Base-by-base conservation (phyloP, 2,113 vertebrate genomes). In the Panthera leo region DNA sequence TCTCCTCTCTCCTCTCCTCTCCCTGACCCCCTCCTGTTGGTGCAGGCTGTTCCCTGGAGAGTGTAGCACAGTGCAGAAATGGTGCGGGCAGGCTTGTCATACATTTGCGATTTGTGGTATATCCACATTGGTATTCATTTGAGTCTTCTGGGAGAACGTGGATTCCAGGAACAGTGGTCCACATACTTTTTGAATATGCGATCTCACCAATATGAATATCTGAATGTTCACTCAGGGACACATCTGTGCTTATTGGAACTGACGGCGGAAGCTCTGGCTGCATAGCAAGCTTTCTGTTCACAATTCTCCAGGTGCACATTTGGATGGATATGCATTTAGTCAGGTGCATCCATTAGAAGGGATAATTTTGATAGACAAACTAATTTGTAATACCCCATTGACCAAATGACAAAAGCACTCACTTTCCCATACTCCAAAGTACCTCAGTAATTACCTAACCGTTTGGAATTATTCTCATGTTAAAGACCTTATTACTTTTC, bases 341-440 rank as follows among this genome's bases (percentile, higher is more conserved):
- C 31, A 91, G 53, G 51, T 73, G 78, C 42, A n/a, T 80, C 70
- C 21, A 23, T 89, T 51, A 95, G 42, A 42, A 58, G 27, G 84
- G 73, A 65, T 84, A 31, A 45, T 96, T 95, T 89, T 97, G 88
- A 96, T 63, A 84, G 89, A 45, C 34, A 93, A 51, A 73, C 27
- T 67, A 85, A 34, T 94, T 95, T 87, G 70, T 94, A 55, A 87
- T 94, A 75, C 12, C 2, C 45, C 18, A 53, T 63, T 94, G 85
- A 84, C 55, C 68, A 97, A 85, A 87, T 92, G 76, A 87, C 29
- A 82, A 75, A 97, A 96, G 36, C 71, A 94, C 36, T 61, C 48
- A 63, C 71, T 82, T 92, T 36, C 18, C 23, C 39, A 51, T 93
- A n/a, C 61, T 91, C 78, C 18, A 85, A 25, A 39, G 36, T 61